phyloP scores from a whole-genome alignment of 64 coral and sea anemone genomes.

The Exaiptasia diaphana region DNA sequence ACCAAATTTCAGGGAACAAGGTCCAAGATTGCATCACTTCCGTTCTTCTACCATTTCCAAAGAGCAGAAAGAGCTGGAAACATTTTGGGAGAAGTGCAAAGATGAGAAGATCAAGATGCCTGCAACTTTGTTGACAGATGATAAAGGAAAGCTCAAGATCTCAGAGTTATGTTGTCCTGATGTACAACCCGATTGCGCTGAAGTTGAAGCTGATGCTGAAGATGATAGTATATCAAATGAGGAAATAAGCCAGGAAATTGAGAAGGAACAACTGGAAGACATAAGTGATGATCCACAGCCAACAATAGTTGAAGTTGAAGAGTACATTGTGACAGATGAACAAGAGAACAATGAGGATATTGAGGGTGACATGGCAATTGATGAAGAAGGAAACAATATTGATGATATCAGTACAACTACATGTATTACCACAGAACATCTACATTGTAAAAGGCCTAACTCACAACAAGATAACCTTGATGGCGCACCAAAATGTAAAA shows the following conservation, averaged over 20 bases:
- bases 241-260: neutral
- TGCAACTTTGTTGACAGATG: constrained; percentile 21
- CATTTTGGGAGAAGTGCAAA: neutral
- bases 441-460: neutral
- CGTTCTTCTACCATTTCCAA: neutral
- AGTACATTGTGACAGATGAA: neutral
- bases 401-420: no score
- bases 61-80: constrained; percentile 4
- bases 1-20: neutral
- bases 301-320: no score
- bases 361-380: no score
- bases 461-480: neutral
- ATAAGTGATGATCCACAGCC: neutral
- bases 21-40: neutral
- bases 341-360: neutral
- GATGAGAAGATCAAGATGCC: neutral
- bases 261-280: neutral
- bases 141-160: neutral
- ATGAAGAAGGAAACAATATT: neutral
- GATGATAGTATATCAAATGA: neutral
- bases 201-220: neutral
- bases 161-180: neutral
- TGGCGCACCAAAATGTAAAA: neutral
- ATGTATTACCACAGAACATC: neutral
- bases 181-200: neutral